Conservation (phyloP, 2,888 invertebrate species). For the Trachelus tabidus region DNA sequence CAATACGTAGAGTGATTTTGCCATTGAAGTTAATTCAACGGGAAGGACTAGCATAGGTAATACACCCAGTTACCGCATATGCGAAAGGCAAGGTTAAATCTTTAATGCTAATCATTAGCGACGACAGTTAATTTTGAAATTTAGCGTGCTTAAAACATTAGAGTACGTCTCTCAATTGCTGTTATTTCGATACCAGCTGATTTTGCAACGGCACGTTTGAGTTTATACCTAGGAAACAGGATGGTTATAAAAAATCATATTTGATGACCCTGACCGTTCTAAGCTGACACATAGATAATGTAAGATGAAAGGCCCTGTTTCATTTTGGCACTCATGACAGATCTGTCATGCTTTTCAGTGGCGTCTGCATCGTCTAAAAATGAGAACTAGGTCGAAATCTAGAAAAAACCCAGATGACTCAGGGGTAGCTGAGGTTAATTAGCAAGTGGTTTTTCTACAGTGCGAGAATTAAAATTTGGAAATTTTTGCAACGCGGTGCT, state of each 20-base stretch:
- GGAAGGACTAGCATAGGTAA: background rate
- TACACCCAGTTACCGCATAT: background rate
- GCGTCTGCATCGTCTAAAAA: background rate
- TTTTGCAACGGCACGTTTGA: background rate
- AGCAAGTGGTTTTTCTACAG: background rate
- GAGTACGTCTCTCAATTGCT: background rate
- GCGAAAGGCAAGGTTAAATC: slow-evolving; percentile 31
- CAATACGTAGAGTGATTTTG: background rate
- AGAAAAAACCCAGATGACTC: background rate
- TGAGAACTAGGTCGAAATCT: background rate
- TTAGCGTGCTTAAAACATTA: slow-evolving; percentile 28
- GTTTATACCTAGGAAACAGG: background rate
- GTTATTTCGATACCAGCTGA: background rate
- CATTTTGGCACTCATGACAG: background rate
- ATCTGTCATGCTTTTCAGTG: background rate
- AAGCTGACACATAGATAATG: slow-evolving; percentile 13
- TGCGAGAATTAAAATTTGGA: background rate
- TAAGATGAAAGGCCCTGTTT: background rate
- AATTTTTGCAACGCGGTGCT: background rate
- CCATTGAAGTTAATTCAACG: background rate
- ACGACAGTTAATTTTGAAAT: slow-evolving; percentile 36
- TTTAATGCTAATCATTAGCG: slow-evolving; percentile 34
- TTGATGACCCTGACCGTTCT: slow-evolving; percentile 19
- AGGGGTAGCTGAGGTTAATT: background rate
- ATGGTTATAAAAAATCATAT: background rate